Conservation (phyloP, 2,797 vertebrate species). For the Choloepus didactylus region DNA sequence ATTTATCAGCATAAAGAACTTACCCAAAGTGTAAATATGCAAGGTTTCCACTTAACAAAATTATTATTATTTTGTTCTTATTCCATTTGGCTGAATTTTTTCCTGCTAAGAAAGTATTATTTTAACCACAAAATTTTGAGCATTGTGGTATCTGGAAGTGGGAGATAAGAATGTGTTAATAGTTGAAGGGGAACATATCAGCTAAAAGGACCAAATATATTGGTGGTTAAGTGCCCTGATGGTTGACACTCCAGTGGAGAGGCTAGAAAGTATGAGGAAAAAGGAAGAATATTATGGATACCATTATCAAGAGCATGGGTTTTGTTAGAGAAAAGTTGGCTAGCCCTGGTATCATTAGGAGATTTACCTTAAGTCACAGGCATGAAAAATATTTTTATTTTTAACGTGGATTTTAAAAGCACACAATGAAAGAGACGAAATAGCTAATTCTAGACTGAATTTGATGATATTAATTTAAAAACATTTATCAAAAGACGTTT, state of each 20-base stretch:
- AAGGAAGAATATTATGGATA: background rate
- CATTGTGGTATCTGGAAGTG: slow-evolving; percentile 20
- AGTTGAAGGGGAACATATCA: background rate
- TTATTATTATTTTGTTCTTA: slow-evolving; percentile 10
- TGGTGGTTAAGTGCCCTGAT: background rate
- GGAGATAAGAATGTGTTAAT: slow-evolving; percentile 29
- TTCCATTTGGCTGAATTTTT: slow-evolving; percentile 23
- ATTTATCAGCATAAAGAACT: background rate
- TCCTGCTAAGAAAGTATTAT: slow-evolving; percentile 35
- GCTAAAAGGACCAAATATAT: background rate
- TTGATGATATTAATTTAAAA: slow-evolving; percentile 36
- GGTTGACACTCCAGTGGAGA: background rate
- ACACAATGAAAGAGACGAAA: background rate
- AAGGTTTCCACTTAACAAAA: background rate
- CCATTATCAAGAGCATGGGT: background rate
- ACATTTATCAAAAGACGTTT: background rate
- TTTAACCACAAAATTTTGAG: slow-evolving; percentile 42
- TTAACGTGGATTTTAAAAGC: slow-evolving; percentile 51
- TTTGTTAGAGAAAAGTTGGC: background rate
- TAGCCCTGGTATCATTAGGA: background rate
- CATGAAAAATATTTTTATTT: slow-evolving; percentile 41
- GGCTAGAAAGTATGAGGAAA: background rate
- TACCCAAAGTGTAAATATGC: background rate
- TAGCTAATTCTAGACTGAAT: background rate
- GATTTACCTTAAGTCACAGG: background rate